Base-by-base conservation (phyloP, 2,888 invertebrate species). In the Drosophila maculinotata region DNA sequence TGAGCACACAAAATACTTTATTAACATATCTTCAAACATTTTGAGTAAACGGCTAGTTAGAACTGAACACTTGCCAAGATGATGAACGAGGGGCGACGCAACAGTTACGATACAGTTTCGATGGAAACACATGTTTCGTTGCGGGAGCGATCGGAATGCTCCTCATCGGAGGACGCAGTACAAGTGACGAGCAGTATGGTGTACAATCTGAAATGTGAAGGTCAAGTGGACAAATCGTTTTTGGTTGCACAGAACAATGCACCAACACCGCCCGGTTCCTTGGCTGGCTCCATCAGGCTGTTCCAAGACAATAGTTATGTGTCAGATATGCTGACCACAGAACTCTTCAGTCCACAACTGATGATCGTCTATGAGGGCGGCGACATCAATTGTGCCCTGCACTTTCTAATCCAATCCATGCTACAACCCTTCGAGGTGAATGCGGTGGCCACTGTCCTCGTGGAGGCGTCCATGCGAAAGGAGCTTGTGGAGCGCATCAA, bases 351-450 rank as follows among this genome's bases (percentile, higher is more conserved):
- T 0, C 64, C 69, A 1, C 81, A 84, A 7, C 15, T 78, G 12
- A 84, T 81, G 81, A 58, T 81, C 12, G 25, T 81, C 15, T 78
- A 51, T 8, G 42, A 28, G 7, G 39, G 23, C 0, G 81, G 84
- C 0, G 81, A 81, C 26, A 39, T 76, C 1, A 51, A 81, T 9
- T 60, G 76, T 35, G 84, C 81, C 1, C 10, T 84, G 4, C 39
- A 71, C 20, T 69, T 67, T 12, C 6, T 84, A 0, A 12, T 45
- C 1, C n/a, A n/a, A n/a, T n/a, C n/a, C n/a, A n/a, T n/a, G n/a
- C n/a, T n/a, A n/a, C n/a, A 65, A 10, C 81, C 81, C 0, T 84
- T 81, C 1, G 28, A n/a, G 1, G 0, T n/a, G 0, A 54, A 63
- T 8, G 15, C 64, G 0, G 51, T 81, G 17, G 51, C 62, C 8